These are phyloP conservation scores for Xerus rutilus DNA, from an alignment of 2,797 vertebrate species.

Conservation along the genomic window DNA sequence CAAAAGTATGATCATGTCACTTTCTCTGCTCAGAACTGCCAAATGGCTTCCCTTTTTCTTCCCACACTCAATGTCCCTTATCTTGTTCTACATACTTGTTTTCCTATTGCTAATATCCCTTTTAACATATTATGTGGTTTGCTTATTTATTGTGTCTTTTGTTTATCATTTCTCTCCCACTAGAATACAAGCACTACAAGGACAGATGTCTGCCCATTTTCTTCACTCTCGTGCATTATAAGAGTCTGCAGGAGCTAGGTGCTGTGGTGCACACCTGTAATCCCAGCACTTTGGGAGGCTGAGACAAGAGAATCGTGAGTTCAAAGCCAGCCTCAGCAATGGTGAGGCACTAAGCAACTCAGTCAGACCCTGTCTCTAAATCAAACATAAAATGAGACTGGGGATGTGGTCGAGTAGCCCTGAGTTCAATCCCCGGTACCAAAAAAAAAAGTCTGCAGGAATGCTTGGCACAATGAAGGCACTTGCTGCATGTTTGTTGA, in stretches of 20 bases:
- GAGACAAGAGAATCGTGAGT: too few relatives aligned
- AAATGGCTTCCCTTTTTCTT: background rate
- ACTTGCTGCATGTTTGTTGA: background rate
- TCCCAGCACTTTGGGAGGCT: too few relatives aligned
- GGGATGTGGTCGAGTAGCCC: too few relatives aligned
- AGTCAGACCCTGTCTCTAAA: too few relatives aligned
- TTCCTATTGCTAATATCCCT: background rate
- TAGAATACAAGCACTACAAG: background rate
- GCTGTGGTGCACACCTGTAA: too few relatives aligned
- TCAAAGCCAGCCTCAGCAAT: too few relatives aligned
- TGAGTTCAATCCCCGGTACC: too few relatives aligned
- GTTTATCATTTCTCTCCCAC: background rate
- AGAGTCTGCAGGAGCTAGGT: background rate
- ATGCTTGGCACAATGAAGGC: background rate
- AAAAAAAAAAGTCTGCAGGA: background rate
- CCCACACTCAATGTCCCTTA: background rate
- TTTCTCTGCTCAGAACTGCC: slow-evolving; percentile 22
- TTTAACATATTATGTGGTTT: background rate
- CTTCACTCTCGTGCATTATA: background rate
- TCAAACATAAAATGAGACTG: too few relatives aligned
- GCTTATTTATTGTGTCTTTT: background rate
- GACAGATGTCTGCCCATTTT: background rate
- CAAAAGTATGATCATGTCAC: background rate
- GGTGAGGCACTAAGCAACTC: too few relatives aligned
- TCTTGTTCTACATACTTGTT: background rate